phyloP scores from a whole-genome alignment of 2,113 vertebrate species.

The Trogon melanurus region DNA sequence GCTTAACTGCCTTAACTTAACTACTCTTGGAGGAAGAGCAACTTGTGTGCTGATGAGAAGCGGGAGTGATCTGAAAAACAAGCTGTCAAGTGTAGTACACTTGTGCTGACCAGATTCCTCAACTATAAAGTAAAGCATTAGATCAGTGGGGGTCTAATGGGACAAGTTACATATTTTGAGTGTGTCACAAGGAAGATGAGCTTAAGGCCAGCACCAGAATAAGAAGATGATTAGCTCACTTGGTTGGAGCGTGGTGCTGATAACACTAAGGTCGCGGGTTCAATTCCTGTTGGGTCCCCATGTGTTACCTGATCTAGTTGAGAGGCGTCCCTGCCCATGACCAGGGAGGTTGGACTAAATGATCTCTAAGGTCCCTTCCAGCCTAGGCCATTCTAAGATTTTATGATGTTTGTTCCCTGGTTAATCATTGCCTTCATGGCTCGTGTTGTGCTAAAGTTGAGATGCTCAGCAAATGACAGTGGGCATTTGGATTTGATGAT shows the following conservation, averaged over 20 bases:
- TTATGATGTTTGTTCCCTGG: background rate
- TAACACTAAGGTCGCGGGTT: too few relatives aligned
- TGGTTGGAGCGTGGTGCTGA: too few relatives aligned
- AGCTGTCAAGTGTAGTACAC: background rate
- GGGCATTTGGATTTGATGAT: fast-evolving
- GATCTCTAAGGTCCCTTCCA: too few relatives aligned
- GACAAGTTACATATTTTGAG: background rate
- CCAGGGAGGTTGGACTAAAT: too few relatives aligned
- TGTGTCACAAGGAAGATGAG: background rate
- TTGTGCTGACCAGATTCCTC: background rate
- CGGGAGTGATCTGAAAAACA: background rate
- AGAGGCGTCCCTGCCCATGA: too few relatives aligned
- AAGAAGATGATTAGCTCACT: background rate
- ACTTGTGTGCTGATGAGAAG: background rate
- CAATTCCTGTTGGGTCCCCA: too few relatives aligned
- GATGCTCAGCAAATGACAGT: background rate
- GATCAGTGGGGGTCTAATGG: background rate
- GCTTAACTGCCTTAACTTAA: background rate
- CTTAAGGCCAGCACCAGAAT: background rate
- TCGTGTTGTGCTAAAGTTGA: background rate
- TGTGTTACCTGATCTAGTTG: too few relatives aligned
- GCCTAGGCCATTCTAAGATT: too few relatives aligned
- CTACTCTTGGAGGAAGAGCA: background rate
- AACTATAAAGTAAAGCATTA: background rate
- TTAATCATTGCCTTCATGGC: background rate